phyloP scores from a whole-genome alignment of 37 sponge, comb jelly and placozoan genomes.

The Petrosia ficiformis region DNA sequence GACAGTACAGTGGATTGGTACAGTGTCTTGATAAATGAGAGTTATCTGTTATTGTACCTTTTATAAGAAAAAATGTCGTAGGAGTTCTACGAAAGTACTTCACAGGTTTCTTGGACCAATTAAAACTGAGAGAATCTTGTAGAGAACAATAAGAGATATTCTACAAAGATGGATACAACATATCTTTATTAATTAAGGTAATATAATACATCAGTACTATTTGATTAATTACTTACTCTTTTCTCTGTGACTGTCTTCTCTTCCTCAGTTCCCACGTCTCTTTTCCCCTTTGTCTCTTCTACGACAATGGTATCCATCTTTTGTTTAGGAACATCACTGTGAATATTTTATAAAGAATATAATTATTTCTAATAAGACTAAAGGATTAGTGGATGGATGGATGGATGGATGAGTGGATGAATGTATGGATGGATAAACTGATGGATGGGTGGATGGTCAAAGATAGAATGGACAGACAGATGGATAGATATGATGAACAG shows the following conservation, averaged over 20 bases:
- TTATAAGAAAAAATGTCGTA: slow-evolving; percentile 52
- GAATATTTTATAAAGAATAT: background rate
- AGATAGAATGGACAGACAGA: too few species aligned
- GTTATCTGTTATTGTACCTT: too few species aligned
- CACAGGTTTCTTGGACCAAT: slow-evolving; percentile 49
- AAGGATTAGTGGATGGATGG: too few species aligned
- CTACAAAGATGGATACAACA: slow-evolving; percentile 13
- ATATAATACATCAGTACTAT: too few species aligned
- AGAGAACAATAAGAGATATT: slow-evolving; percentile 45
- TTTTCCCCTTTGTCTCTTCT: slow-evolving; percentile 7
- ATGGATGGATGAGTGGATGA: too few species aligned
- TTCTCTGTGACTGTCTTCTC: background rate
- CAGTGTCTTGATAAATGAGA: too few species aligned
- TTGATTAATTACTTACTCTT: too few species aligned
- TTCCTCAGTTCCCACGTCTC: background rate
- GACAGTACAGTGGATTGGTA: too few species aligned
- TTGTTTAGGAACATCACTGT: slow-evolving; percentile 2
- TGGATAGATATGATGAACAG: too few species aligned
- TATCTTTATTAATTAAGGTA: background rate
- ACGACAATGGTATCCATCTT: background rate
- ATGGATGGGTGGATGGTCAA: too few species aligned
- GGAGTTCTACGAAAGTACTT: slow-evolving; percentile 51
- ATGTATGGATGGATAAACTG: too few species aligned
- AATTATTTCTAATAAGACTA: too few species aligned
- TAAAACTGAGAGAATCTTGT: slow-evolving; percentile 19